Base-by-base conservation (phyloP, 2,113 vertebrate genomes). In the Paracanthobrama guichenoti region DNA sequence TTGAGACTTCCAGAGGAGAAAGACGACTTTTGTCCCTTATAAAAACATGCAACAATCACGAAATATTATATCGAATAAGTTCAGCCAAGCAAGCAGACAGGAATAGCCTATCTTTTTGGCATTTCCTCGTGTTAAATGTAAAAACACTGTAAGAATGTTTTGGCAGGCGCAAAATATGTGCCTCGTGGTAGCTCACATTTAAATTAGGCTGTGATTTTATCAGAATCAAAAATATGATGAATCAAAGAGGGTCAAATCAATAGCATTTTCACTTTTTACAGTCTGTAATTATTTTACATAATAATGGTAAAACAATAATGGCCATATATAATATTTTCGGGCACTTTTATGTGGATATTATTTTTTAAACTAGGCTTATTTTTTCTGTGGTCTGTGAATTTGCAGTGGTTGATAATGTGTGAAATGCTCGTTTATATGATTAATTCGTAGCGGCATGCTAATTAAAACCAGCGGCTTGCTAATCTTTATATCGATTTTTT, bases 81-180 rank as follows among this genome's bases (percentile, higher is more conserved):
- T 10, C 35, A 44, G 60, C 53, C 44, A 77, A 86, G 72, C 26
- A 67, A 57, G 24, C 35, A 79, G 55, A 60, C 75, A 60, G 11
- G 11, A 42, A 60, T 59, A 35, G 22, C 20, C 57, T 60, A 60
- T 73, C 12, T 76, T 28, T 42, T 42, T 1, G 12, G 22, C 22
- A 42, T 14, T n/a, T 72, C 39, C 69, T 72, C 20, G 42, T 72
- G 69, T 73, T n/a, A 46, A 26, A 72, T 72, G 6, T 72, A n/a
- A 44, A 42, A 18, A 46, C 35, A n/a, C 2, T 42, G 66, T 69
- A 22, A 42, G 20, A 42, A 42, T 69, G 66, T 69, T 69, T 39
- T 69, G 35, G 42, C 9, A 42, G 4, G 2, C 11, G 18, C 2
- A 39, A 39, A 31, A 39, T 10, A 39, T 39, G 28, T 18, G 26